A percentile compares a stretch with the other conserved stretches of the same genome.
Conservation (phyloP, 2,113 vertebrate genomes). For the Athene cunicularia region DNA sequence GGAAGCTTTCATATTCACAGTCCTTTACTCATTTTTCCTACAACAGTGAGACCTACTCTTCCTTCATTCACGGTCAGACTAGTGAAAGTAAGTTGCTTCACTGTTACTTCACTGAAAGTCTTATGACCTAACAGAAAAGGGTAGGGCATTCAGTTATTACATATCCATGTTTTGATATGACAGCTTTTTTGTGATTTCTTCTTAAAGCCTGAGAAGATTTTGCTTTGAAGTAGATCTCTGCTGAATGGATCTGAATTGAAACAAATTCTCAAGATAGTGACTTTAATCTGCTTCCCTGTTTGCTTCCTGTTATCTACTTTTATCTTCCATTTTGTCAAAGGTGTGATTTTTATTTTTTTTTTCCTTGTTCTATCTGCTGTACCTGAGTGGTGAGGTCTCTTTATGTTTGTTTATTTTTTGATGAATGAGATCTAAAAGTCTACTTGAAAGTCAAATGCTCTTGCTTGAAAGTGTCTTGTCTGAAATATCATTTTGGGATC, state of each 20-base stretch:
- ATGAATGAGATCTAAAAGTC: conserved; percentile 39
- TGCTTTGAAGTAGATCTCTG: background rate
- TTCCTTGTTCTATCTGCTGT: background rate
- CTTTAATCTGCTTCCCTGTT: conserved; percentile 34
- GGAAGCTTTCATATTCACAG: background rate
- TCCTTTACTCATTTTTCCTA: background rate
- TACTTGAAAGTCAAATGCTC: conserved; percentile 17
- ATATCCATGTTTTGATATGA: background rate
- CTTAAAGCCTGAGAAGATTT: background rate
- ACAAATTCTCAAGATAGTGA: conserved; percentile 7
- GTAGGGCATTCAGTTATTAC: background rate
- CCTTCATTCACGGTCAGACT: background rate
- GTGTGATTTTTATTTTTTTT: background rate
- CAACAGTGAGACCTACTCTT: background rate
- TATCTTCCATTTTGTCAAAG: conserved; percentile 20
- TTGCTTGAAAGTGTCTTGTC: conserved; percentile 37
- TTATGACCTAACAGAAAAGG: background rate
- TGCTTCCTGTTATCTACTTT: conserved; percentile 3
- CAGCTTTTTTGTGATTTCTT: background rate
- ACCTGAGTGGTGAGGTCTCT: conserved; percentile 23
- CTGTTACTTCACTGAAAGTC: background rate
- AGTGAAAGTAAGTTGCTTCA: background rate
- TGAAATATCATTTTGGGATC: conserved; percentile 1
- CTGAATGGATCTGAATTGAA: background rate
- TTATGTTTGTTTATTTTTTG: conserved; percentile 53